Percentiles rank a stretch among this genome's conserved stretches.
Conservation (phyloP, 2,797 vertebrate genomes). For the Thamnophis elegans region DNA sequence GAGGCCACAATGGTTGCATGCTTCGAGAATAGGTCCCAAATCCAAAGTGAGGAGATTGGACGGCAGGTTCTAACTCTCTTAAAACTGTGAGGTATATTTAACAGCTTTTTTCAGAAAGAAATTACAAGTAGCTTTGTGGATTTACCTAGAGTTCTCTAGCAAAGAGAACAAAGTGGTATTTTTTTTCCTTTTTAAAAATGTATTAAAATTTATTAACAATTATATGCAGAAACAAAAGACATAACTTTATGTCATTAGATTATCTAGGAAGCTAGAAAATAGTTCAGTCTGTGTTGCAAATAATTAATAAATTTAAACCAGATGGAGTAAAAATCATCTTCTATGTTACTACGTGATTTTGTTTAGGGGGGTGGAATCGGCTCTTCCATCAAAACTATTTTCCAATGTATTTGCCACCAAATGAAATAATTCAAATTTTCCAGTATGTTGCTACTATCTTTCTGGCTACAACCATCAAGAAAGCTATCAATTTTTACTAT, state of each 20-base stretch:
- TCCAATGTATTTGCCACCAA: background rate
- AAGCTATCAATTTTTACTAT: background rate
- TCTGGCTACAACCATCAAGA: background rate
- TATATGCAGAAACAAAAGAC: background rate
- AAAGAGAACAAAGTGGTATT: background rate
- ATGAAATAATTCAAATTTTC: background rate
- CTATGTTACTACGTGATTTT: background rate
- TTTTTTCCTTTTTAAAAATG: background rate
- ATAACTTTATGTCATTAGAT: background rate
- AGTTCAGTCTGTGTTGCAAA: background rate
- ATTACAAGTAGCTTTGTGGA: background rate
- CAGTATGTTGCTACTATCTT: background rate
- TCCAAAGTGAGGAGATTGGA: background rate
- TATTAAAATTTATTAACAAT: background rate
- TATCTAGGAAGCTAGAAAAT: background rate
- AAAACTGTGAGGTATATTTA: background rate
- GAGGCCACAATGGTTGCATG: background rate
- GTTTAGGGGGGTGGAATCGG: background rate
- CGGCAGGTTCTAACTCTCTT: background rate
- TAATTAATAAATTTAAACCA: background rate
- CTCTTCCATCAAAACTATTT: background rate
- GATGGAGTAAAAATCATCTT: background rate
- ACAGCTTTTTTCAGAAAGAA: background rate
- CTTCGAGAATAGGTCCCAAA: background rate
- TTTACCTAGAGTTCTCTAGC: background rate